Conservation (phyloP, 2,113 vertebrate genomes). For the Upupa epops region DNA sequence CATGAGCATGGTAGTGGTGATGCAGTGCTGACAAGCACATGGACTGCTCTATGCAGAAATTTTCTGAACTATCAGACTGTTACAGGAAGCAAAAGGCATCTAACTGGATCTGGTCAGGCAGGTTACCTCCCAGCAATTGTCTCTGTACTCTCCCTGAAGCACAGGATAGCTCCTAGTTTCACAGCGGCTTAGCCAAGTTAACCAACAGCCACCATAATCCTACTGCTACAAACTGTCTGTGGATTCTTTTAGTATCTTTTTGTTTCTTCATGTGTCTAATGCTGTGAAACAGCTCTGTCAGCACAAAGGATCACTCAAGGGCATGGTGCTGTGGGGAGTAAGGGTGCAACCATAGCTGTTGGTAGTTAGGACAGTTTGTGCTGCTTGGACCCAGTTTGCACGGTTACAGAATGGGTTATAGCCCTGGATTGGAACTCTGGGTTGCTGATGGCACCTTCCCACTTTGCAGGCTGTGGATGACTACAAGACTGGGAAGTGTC, state of each 20-base stretch:
- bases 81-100: not conserved
- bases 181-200: not conserved
- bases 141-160: not conserved
- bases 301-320: not conserved
- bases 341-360: not conserved
- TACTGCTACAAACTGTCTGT: not conserved
- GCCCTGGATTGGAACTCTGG: not conserved
- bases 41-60: rapidly evolving
- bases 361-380: not conserved
- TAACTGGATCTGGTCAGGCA: not conserved
- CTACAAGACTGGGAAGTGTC: not conserved
- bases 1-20: not conserved
- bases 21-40: not conserved
- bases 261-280: not conserved
- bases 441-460: not conserved
- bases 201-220: not conserved
- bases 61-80: not conserved
- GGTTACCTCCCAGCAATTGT: not conserved
- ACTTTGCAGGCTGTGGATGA: not conserved
- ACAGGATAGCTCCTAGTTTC: not conserved
- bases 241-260: not conserved
- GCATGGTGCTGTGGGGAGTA: not conserved
- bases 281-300: not conserved
- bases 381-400: not conserved
- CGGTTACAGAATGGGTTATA: not conserved